Evolutionary conservation across 2,888 invertebrate genomes (phyloP).

Genomic region (Ptychoptera contaminata): DNA sequence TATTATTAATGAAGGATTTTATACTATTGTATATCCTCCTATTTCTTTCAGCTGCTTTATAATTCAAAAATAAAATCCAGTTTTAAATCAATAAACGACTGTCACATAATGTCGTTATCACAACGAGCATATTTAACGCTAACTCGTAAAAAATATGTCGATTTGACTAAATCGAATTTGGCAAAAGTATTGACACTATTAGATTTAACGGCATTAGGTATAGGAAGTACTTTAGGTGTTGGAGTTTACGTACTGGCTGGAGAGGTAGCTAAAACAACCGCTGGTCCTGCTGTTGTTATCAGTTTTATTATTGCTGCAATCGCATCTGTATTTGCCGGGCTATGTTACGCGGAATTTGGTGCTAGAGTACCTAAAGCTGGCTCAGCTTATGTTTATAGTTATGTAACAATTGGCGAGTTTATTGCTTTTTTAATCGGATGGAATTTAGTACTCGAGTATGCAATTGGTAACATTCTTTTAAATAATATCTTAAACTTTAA

Average conservation of each 20-base stretch:
- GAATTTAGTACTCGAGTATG: slow-evolving; percentile 82
- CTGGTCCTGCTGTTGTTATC: slow-evolving; percentile 75
- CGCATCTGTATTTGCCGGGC: slow-evolving; percentile 76
- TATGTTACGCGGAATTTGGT: slow-evolving; percentile 86
- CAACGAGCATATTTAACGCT: too few species aligned
- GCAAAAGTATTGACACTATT: slow-evolving; percentile 62
- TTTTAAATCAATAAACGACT: too few species aligned
- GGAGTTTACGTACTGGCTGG: slow-evolving; percentile 85
- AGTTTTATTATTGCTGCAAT: slow-evolving; percentile 81
- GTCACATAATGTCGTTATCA: too few species aligned
- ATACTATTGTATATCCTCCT: too few species aligned
- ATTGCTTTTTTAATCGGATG: slow-evolving; percentile 85
- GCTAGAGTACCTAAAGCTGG: slow-evolving; percentile 80
- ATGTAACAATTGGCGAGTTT: slow-evolving; percentile 84
- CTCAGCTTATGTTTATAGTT: slow-evolving; percentile 86
- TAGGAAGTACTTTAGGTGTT: slow-evolving; percentile 73
- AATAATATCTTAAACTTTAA: too few species aligned
- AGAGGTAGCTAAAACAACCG: slow-evolving; percentile 59
- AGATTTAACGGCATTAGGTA: slow-evolving; percentile 69
- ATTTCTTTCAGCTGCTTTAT: too few species aligned
- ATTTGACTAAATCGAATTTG: slow-evolving; percentile 25
- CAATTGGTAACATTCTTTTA: slow-evolving; percentile 45
- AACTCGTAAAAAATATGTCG: too few species aligned
- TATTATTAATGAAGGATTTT: too few species aligned
- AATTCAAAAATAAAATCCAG: too few species aligned